Evolutionary conservation across 2,888 invertebrate genomes (phyloP).

Genomic region (Lepidochrysops patricia): DNA sequence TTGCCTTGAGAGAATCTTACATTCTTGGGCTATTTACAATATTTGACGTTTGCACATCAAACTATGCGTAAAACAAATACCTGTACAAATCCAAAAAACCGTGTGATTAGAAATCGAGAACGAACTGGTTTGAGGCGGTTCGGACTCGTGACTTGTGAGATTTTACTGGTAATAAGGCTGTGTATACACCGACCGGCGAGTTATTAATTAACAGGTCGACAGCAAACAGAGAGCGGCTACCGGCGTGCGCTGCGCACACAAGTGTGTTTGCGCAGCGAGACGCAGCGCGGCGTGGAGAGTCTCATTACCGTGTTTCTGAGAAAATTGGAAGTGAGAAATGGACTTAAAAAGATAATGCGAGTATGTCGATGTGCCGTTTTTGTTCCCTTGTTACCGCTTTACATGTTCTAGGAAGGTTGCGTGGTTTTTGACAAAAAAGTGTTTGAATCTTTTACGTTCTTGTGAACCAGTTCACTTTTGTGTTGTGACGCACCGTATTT

Average conservation of each 20-base stretch:
- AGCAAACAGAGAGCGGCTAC: slow-evolving; percentile 70
- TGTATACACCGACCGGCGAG: slow-evolving; percentile 66
- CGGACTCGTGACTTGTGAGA: slow-evolving; percentile 71
- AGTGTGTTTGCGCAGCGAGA: slow-evolving; percentile 53
- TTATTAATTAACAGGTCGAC: slow-evolving; percentile 75
- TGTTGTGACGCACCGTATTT: not conserved
- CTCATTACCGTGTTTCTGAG: slow-evolving; percentile 67
- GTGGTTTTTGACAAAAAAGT: slow-evolving; percentile 17
- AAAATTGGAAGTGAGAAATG: slow-evolving; percentile 69
- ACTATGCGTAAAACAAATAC: slow-evolving; percentile 21
- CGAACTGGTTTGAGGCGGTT: slow-evolving; percentile 50
- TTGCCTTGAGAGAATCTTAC: too few relatives aligned
- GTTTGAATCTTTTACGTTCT: not conserved
- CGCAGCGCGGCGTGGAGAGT: slow-evolving; percentile 58
- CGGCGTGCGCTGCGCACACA: slow-evolving; percentile 66
- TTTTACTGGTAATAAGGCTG: slow-evolving; percentile 74
- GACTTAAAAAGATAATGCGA: slow-evolving; percentile 60
- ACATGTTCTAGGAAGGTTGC: slow-evolving; percentile 31
- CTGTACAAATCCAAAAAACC: slow-evolving; percentile 40
- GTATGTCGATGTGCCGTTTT: slow-evolving; percentile 37
- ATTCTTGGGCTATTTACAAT: slow-evolving; percentile 22
- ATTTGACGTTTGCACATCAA: slow-evolving; percentile 34
- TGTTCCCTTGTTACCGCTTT: slow-evolving; percentile 34
- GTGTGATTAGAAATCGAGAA: slow-evolving; percentile 57
- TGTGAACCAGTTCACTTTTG: not conserved